Conservation (phyloP, 2,113 vertebrate genomes). For the Xiphophorus maculatus region DNA sequence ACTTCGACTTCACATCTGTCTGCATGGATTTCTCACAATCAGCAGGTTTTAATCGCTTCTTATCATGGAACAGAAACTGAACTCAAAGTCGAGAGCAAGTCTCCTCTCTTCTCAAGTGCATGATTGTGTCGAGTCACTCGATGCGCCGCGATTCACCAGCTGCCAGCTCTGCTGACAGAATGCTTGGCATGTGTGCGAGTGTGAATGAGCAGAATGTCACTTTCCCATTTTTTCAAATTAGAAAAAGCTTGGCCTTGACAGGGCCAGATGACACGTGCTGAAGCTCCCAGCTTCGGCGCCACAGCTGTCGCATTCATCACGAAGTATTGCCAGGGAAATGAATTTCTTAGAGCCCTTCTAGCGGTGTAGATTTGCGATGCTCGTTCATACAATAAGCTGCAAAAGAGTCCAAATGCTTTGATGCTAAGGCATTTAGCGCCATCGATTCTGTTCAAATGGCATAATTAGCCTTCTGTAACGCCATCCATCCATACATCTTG, state of each 20-base stretch:
- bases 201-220: conserved; percentile 53
- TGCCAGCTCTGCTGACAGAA: conserved; percentile 48
- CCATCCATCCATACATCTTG: conserved; percentile 47
- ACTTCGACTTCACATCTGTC: neutral
- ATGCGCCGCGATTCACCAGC: conserved; percentile 17
- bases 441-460: conserved; percentile 51
- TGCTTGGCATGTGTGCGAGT: conserved; percentile 30
- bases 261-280: conserved; percentile 57
- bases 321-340: conserved; percentile 65
- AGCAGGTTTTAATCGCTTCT: conserved; percentile 6
- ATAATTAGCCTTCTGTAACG: conserved; percentile 64
- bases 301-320: conserved; percentile 74
- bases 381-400: conserved; percentile 57
- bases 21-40: conserved; percentile 16
- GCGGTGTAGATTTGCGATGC: conserved; percentile 44
- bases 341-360: conserved; percentile 63
- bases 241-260: conserved; percentile 54
- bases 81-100: conserved; percentile 4
- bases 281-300: conserved; percentile 42
- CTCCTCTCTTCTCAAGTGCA: conserved; percentile 10
- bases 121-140: conserved; percentile 45
- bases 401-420: conserved; percentile 63
- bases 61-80: conserved; percentile 19
- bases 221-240: conserved; percentile 68
- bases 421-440: conserved; percentile 44